Percentiles rank a stretch among this genome's conserved stretches.
phyloP scores from a whole-genome alignment of 2,888 invertebrate species.

The Leptinotarsa rubiginosa region DNA sequence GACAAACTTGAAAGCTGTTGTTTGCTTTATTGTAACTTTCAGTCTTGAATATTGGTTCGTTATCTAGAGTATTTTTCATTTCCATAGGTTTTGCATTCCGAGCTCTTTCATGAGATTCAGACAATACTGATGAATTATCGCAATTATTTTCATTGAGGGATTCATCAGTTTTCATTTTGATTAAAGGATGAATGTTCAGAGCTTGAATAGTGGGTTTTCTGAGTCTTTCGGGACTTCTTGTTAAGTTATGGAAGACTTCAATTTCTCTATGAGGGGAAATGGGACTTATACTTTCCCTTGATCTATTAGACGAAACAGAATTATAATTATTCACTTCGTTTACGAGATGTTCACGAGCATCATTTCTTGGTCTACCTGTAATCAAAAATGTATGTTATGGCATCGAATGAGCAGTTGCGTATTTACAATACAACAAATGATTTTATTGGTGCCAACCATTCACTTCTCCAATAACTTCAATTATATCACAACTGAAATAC shows the following conservation, averaged over 20 bases:
- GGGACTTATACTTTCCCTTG: slow-evolving; percentile 60
- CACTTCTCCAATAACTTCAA: too few species aligned
- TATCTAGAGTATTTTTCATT: not conserved
- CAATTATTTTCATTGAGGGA: not conserved
- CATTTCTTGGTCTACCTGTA: not conserved
- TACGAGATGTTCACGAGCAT: not conserved
- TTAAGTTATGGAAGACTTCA: slow-evolving; percentile 77
- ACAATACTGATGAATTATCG: slow-evolving; percentile 18
- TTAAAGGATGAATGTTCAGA: not conserved
- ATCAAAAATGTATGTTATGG: not conserved
- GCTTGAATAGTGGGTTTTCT: slow-evolving; percentile 12
- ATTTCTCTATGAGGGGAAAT: slow-evolving; percentile 72
- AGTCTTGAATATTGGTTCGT: not conserved
- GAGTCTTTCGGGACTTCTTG: slow-evolving; percentile 70
- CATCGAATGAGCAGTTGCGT: too few species aligned
- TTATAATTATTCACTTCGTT: not conserved
- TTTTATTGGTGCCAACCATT: too few species aligned
- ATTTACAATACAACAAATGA: too few species aligned
- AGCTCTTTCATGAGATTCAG: not conserved
- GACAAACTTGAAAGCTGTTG: slow-evolving; percentile 13
- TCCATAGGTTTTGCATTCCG: not conserved
- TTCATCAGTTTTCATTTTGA: not conserved
- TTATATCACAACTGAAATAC: too few species aligned
- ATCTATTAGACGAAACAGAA: not conserved
- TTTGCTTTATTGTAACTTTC: not conserved